Evolutionary conservation across 2,797 vertebrate genomes (phyloP).

Genomic region (Oreonectes daqikongensis): DNA sequence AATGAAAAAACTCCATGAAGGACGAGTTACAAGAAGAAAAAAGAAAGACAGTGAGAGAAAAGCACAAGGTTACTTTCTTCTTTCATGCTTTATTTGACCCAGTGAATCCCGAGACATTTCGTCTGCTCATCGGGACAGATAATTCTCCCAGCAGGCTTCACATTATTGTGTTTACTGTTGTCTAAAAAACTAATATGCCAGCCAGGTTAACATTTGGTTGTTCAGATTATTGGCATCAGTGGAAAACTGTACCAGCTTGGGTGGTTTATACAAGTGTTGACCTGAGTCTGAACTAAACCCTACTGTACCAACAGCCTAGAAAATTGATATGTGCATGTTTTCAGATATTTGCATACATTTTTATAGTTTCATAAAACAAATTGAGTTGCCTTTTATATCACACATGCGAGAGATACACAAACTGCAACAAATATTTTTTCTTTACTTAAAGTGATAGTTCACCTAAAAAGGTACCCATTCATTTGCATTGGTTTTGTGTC

Average conservation of each 20-base stretch:
- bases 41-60: slow-evolving; percentile 23
- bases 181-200: background rate
- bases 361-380: too few relatives aligned
- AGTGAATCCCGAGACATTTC: slow-evolving; percentile 35
- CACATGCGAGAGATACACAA: too few relatives aligned
- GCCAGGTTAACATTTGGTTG: background rate
- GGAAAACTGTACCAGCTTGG: background rate
- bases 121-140: too few relatives aligned
- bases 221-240: background rate
- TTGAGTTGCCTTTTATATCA: too few relatives aligned
- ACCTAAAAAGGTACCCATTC: too few relatives aligned
- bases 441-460: too few relatives aligned
- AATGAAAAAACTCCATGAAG: background rate
- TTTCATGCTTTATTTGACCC: slow-evolving; percentile 31
- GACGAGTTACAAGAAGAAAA: slow-evolving; percentile 4
- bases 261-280: background rate
- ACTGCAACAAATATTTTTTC: too few relatives aligned
- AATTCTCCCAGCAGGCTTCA: background rate
- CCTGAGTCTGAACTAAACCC: background rate
- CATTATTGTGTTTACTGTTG: slow-evolving; percentile 11
- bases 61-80: slow-evolving; percentile 28
- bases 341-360: background rate
- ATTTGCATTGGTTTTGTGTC: too few relatives aligned
- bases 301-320: background rate
- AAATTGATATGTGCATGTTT: background rate